phyloP scores from a whole-genome alignment of 2,113 vertebrate genomes.

The Kobus ellipsiprymnus region DNA sequence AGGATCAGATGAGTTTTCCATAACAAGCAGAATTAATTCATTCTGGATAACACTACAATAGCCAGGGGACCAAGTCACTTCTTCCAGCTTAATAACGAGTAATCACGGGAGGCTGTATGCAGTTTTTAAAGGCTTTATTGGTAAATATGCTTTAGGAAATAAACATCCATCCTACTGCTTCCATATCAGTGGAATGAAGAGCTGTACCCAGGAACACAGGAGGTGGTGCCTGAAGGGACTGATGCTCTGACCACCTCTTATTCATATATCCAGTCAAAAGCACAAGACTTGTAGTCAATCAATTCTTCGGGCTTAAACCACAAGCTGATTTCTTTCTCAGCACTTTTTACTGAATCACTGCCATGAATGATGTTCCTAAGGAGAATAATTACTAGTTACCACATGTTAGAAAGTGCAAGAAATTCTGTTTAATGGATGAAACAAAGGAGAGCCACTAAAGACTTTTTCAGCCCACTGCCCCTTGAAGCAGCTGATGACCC shows the following conservation, averaged over 20 bases:
- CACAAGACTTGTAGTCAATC: constrained; percentile 84
- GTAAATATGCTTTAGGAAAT: constrained; percentile 40
- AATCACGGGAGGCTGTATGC: background rate
- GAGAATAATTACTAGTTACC: background rate
- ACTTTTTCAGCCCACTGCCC: background rate
- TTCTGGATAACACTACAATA: background rate
- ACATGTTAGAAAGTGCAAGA: background rate
- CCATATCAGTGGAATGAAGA: constrained; percentile 66
- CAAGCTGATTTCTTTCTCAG: constrained; percentile 90
- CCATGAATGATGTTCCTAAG: constrained; percentile 96
- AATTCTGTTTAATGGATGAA: background rate
- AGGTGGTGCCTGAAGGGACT: background rate
- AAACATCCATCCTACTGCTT: background rate
- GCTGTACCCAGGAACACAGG: background rate
- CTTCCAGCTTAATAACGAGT: background rate
- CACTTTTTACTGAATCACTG: constrained; percentile 93
- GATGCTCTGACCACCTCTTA: constrained; percentile 55
- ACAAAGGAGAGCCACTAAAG: background rate
- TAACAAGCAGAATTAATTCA: background rate
- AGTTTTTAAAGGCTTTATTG: constrained; percentile 59
- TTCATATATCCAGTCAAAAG: constrained; percentile 91
- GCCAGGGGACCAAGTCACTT: background rate
- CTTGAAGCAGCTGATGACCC: background rate
- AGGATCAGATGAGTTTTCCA: background rate
- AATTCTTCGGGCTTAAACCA: constrained; percentile 92